A percentile compares a stretch with the other conserved stretches of the same genome.
These are phyloP conservation scores for Eclectus roratus DNA, from an alignment of 2,113 vertebrate species.

Conservation along the genomic window DNA sequence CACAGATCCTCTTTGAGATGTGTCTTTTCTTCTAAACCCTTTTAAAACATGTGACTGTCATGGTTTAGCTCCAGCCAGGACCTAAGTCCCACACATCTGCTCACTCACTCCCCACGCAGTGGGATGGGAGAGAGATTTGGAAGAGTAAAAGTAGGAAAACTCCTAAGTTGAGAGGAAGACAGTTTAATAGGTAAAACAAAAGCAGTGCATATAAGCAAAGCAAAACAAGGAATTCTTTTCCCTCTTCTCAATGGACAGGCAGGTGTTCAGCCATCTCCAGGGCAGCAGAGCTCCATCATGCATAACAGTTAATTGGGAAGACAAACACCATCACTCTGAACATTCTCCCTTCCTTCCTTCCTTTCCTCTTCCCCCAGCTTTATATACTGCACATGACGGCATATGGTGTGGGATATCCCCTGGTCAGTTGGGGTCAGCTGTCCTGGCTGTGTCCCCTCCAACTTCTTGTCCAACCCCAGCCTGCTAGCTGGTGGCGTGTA, in stretches of 20 bases:
- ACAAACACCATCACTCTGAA: neutral
- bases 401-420: neutral
- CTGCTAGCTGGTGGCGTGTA: rapidly evolving
- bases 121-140: no score
- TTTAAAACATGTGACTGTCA: neutral
- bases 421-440: neutral
- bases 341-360: neutral
- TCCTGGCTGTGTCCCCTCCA: neutral
- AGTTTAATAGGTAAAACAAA: neutral
- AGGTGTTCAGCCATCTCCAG: no score
- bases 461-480: neutral
- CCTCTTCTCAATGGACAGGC: neutral
- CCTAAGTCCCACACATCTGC: neutral
- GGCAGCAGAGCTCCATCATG: neutral
- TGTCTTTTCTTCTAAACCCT: neutral
- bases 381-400: neutral
- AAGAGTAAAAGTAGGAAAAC: neutral
- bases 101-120: neutral
- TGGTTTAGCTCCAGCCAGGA: neutral
- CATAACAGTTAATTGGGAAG: neutral
- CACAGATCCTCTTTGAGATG: neutral
- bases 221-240: neutral
- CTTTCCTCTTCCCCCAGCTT: neutral
- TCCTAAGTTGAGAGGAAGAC: neutral
- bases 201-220: neutral